These are phyloP conservation scores for Pao palembangensis DNA, from an alignment of 2,113 vertebrate genomes.

Conservation along the genomic window DNA sequence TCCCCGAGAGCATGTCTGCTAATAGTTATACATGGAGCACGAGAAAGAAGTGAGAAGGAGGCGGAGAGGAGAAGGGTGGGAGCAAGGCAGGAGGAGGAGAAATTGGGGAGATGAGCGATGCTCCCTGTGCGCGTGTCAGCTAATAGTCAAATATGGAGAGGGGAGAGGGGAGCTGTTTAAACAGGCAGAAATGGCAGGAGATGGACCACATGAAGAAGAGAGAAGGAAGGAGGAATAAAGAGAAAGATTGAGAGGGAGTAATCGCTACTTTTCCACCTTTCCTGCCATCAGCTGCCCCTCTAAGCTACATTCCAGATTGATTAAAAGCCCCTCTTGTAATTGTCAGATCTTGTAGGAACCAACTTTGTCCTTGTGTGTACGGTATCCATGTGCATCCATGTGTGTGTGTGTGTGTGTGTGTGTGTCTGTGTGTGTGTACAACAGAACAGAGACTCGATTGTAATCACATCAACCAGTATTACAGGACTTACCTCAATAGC, in stretches of 20 bases:
- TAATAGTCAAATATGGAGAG: slow-evolving; percentile 82
- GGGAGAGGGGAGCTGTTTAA: slow-evolving; percentile 61
- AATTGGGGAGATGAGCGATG: slow-evolving; percentile 70
- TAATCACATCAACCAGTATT: slow-evolving; percentile 54
- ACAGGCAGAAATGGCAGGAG: slow-evolving; percentile 49
- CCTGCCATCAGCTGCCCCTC: slow-evolving; percentile 53
- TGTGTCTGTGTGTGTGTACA: slow-evolving; percentile 25
- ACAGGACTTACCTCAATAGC: slow-evolving; percentile 57
- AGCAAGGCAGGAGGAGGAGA: slow-evolving; percentile 77
- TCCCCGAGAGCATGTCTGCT: slow-evolving; percentile 74
- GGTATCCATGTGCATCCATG: slow-evolving; percentile 24
- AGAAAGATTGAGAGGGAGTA: slow-evolving; percentile 61
- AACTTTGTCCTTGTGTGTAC: slow-evolving; percentile 41
- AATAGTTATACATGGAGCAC: slow-evolving; percentile 73
- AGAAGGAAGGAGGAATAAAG: slow-evolving; percentile 24
- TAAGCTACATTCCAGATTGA: slow-evolving; percentile 66
- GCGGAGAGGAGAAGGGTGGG: slow-evolving; percentile 51
- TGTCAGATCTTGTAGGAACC: slow-evolving; percentile 66
- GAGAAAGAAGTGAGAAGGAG: slow-evolving; percentile 60
- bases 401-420: slow-evolving; percentile 23
- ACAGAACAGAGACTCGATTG: slow-evolving; percentile 54
- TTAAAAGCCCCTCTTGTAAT: slow-evolving; percentile 74
- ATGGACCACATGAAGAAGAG: slow-evolving; percentile 37
- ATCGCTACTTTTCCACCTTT: slow-evolving; percentile 58
- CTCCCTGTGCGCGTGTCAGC: slow-evolving; percentile 86